phyloP scores from a whole-genome alignment of 2,113 vertebrate genomes.

The Mormoops blainvillei region DNA sequence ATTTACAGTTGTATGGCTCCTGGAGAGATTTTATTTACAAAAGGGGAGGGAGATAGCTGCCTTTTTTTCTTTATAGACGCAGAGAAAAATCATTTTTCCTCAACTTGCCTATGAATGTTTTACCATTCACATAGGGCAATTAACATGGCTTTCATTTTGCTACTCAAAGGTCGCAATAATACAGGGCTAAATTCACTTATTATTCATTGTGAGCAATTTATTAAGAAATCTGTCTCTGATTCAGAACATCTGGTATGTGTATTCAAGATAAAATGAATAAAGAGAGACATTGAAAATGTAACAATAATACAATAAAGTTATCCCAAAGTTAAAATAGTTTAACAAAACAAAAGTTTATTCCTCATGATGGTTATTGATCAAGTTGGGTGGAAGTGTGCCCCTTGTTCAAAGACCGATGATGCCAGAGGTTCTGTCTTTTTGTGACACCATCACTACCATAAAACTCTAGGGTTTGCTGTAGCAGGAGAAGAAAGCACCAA shows the following conservation, averaged over 20 bases:
- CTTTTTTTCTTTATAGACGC: neutral
- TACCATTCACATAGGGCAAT: neutral
- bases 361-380: neutral
- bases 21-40: neutral
- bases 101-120: neutral
- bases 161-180: neutral
- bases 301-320: neutral
- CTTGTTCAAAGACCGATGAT: neutral
- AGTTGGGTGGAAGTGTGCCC: neutral
- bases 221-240: neutral
- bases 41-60: neutral
- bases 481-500: neutral
- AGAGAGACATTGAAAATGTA: neutral
- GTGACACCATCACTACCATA: neutral
- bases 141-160: neutral
- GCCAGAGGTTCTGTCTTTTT: neutral
- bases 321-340: neutral
- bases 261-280: neutral
- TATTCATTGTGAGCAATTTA: neutral
- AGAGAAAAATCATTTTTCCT: neutral
- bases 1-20: neutral
- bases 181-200: neutral
- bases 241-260: neutral
- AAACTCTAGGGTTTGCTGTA: neutral
- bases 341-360: neutral